Conservation (phyloP, 2,888 invertebrate genomes). For the Sphaerophoria rueppellii region DNA sequence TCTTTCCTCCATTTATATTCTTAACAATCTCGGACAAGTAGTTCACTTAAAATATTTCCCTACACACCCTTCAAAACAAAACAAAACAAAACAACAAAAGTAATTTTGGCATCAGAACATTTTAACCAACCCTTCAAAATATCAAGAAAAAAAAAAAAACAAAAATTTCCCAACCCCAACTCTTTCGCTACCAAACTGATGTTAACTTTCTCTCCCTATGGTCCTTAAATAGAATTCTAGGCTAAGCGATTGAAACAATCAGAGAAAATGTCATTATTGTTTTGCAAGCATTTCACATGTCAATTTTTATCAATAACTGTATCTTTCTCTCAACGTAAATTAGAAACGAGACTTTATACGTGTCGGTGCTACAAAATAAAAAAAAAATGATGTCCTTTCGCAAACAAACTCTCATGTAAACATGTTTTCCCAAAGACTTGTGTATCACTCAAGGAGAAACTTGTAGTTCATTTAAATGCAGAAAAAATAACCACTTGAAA, state of each 20-base stretch:
- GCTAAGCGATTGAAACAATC: conserved; percentile 26
- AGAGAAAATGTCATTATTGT: conserved; percentile 43
- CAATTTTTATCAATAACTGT: conserved; percentile 63
- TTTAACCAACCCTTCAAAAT: background rate
- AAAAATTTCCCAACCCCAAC: background rate
- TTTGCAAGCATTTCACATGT: conserved; percentile 50
- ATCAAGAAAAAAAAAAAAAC: too few relatives aligned
- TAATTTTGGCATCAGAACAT: background rate
- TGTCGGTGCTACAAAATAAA: background rate
- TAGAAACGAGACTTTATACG: background rate
- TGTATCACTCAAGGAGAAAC: conserved; percentile 67
- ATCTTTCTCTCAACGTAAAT: conserved; percentile 29
- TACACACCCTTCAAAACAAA: conserved; percentile 15
- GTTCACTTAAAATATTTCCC: conserved; percentile 24
- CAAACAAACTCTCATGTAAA: conserved; percentile 24
- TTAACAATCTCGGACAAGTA: conserved; percentile 37
- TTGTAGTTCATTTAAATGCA: conserved; percentile 41
- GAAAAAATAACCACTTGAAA: background rate
- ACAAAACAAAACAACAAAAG: background rate
- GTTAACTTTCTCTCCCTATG: too few relatives aligned
- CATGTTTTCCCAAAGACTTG: conserved; percentile 44
- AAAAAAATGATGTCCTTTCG: conserved; percentile 33
- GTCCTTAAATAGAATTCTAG: conserved; percentile 28
- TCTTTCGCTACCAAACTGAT: too few relatives aligned
- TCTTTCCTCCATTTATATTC: conserved; percentile 20